Base-by-base conservation (phyloP, 1,140 invertebrate species). In the Conus ventricosus region DNA sequence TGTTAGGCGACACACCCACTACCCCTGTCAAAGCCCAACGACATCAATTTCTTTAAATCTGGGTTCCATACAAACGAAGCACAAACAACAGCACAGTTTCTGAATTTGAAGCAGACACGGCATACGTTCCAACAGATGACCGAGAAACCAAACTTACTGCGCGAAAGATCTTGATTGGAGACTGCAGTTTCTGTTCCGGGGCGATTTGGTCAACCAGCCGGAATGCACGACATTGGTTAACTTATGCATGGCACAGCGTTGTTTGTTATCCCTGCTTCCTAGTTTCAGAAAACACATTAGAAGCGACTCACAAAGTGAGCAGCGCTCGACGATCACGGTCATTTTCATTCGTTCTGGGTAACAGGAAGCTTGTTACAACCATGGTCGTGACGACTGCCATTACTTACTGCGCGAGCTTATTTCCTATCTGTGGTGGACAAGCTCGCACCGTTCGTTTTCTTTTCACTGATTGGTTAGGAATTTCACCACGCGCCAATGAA, bases 131-230 rank as follows among this genome's bases (percentile, higher is more conserved):
- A n/a, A 20, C 67, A 71, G 67, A 23, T 71, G 67, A 71, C 60
- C 8, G 60, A 63, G 13, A 80, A 80, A 27, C 23, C 0, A 84
- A 87, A 92, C 93, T 93, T 91, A 94, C 94, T 54, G 93, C 90
- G 89, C 92, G 90, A 87, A 94, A 94, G 84, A 94, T 92, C 90
- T 93, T 94, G 91, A 93, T 93, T n/a, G 94, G 89, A 15, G 92
- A 91, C 60, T 90, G 90, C 84, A 93, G 89, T 90, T 93, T 94
- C 78, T 91, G 91, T 82, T 94, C 93, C n/a, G 94, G 94, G 94
- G 94, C 6, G 94, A 94, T 80, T 94, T 94, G 15, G 92, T 92
- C 92, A 94, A 91, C 92, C 93, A 94, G 67, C 94, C 94, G 51
- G 92, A 93, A 90, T 93, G 92, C 17, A 94, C 92, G 39, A 94